These are phyloP conservation scores for Promerops cafer DNA, from an alignment of 2,113 vertebrate species.

Conservation along the genomic window DNA sequence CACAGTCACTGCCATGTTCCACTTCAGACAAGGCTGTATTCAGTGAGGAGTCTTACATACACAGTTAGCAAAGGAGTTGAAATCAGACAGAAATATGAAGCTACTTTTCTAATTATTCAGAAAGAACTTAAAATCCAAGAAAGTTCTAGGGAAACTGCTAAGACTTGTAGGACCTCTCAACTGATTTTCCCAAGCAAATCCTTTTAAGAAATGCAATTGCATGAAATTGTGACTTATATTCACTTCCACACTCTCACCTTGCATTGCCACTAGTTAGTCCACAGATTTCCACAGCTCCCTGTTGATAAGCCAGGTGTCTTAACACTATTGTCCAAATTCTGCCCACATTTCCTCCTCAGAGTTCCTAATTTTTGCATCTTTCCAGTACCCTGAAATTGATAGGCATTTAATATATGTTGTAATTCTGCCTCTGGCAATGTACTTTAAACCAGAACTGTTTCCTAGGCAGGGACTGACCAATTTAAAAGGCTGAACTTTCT, in stretches of 20 bases:
- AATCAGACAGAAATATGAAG: constrained; percentile 1
- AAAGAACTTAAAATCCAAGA: not conserved
- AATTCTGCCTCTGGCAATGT: not conserved
- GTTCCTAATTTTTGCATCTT: not conserved
- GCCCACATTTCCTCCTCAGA: not conserved
- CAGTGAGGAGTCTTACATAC: not conserved
- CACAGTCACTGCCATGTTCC: constrained; percentile 45
- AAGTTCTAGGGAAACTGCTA: not conserved
- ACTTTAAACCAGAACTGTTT: not conserved
- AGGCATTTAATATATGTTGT: not conserved
- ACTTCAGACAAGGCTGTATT: constrained; percentile 58
- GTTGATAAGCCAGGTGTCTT: not conserved
- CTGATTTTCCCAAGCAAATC: not conserved
- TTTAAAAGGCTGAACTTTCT: not conserved
- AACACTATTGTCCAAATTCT: not conserved
- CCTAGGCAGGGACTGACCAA: not conserved
- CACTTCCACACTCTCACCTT: not conserved
- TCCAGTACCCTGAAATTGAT: not conserved
- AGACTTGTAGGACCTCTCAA: not conserved
- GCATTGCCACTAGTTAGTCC: not conserved
- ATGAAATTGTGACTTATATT: not conserved
- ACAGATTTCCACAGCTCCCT: not conserved
- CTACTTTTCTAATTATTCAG: not conserved
- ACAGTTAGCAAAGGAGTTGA: constrained; percentile 1
- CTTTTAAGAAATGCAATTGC: not conserved